Conservation (phyloP, 1,140 invertebrate species). For the Cardiocondyla obscurior region DNA sequence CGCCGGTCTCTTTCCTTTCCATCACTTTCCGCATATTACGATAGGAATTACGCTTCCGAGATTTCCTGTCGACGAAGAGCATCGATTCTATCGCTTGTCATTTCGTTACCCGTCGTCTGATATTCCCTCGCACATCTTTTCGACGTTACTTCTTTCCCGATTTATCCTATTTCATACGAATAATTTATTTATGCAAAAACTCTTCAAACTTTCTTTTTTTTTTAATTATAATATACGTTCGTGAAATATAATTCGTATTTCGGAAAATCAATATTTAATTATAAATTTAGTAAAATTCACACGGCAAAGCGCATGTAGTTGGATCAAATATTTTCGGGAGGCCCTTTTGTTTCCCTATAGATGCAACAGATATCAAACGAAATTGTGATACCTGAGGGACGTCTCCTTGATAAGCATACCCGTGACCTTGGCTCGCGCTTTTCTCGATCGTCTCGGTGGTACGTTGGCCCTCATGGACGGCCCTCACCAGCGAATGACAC, state of each 20-base stretch:
- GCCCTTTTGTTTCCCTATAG: not conserved
- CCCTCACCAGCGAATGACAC: conserved; percentile 74
- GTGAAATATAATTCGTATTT: not conserved
- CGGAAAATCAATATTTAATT: not conserved
- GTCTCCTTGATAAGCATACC: conserved; percentile 82
- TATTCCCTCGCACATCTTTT: not conserved
- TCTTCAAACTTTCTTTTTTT: no score
- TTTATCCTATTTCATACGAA: not conserved
- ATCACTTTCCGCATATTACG: conserved; percentile 24
- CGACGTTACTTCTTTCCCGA: not conserved
- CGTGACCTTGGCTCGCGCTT: conserved; percentile 62
- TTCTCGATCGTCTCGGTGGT: conserved; percentile 64
- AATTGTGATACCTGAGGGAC: conserved; percentile 78
- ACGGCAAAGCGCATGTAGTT: not conserved
- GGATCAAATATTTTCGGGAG: not conserved
- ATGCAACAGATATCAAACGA: not conserved
- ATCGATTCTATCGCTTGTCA: conserved; percentile 40
- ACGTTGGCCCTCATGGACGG: conserved; percentile 64
- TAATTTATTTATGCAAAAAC: not conserved
- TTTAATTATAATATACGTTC: not conserved
- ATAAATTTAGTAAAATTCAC: not conserved
- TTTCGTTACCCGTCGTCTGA: not conserved
- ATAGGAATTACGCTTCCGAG: conserved; percentile 28
- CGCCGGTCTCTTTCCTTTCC: not conserved
- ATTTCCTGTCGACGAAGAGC: not conserved